Percentiles rank a stretch among this genome's conserved stretches.
phyloP scores from a whole-genome alignment of 1,140 invertebrate genomes.

The Calephelis virginiensis region DNA sequence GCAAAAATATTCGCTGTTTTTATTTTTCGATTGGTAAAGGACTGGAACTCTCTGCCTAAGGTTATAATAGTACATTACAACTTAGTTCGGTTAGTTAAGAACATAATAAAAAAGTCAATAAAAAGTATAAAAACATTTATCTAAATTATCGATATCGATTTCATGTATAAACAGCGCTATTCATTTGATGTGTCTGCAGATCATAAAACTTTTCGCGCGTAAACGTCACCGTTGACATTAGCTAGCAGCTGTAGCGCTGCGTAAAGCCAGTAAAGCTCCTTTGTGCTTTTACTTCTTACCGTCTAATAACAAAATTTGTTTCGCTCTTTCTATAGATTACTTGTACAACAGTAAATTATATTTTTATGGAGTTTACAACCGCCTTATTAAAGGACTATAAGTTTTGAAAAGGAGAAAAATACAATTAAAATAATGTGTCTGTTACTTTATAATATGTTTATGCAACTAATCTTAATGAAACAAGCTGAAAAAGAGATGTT shows the following conservation, averaged over 20 bases:
- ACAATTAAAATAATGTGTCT: not conserved
- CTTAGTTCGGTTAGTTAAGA: no score
- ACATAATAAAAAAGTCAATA: not conserved
- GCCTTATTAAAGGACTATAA: not conserved
- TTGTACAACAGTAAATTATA: constrained; percentile 22
- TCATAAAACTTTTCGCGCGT: constrained; percentile 76
- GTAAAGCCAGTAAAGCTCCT: constrained; percentile 52
- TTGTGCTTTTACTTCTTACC: constrained; percentile 42
- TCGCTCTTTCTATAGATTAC: constrained; percentile 28
- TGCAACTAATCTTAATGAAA: no score
- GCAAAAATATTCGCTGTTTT: no score
- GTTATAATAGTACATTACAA: no score
- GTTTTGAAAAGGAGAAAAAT: not conserved
- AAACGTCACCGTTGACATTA: constrained; percentile 70
- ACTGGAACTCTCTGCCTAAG: no score
- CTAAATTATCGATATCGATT: constrained; percentile 30
- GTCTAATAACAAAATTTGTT: constrained; percentile 59
- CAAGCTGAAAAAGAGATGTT: no score
- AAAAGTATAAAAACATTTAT: not conserved
- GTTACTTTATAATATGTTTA: no score
- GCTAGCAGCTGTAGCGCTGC: constrained; percentile 67
- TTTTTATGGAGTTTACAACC: not conserved
- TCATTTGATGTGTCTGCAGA: constrained; percentile 63
- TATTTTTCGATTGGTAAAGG: no score
- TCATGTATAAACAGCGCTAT: constrained; percentile 44